Percentiles rank a stretch among this genome's conserved stretches.
Conservation (phyloP, 1,140 invertebrate genomes). For the Drosophila nigrodunni region DNA sequence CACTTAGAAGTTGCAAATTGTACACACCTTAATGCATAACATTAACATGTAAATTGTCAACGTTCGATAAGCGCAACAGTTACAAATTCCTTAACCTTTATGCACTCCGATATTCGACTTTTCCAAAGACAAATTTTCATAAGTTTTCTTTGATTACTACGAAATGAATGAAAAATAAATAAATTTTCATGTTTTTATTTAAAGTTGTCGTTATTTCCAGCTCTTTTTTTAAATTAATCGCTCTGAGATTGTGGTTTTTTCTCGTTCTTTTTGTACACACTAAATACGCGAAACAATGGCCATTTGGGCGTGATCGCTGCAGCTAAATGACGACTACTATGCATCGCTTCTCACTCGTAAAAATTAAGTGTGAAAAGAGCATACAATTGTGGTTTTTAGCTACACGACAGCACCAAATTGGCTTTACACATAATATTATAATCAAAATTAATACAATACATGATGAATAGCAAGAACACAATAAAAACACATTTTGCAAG, state of each 20-base stretch:
- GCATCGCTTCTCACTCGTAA: constrained; percentile 1
- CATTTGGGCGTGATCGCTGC: constrained; percentile 38
- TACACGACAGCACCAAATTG: constrained; percentile 40
- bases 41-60: constrained; percentile 39
- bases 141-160: neutral
- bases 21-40: constrained; percentile 38
- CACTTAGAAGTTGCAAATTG: constrained; percentile 23
- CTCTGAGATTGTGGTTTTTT: constrained; percentile 40
- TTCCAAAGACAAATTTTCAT: neutral
- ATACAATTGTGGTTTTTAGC: constrained; percentile 50
- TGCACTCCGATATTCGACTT: neutral
- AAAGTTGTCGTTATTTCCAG: constrained; percentile 49
- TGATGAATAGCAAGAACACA: constrained; percentile 74
- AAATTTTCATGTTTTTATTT: constrained; percentile 36
- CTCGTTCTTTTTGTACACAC: constrained; percentile 26
- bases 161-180: constrained; percentile 26
- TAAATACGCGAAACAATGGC: constrained; percentile 51
- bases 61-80: constrained; percentile 20
- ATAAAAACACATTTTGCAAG: constrained; percentile 71
- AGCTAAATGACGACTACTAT: constrained; percentile 62
- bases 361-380: constrained; percentile 1
- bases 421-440: constrained; percentile 66
- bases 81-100: constrained; percentile 3
- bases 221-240: constrained; percentile 51
- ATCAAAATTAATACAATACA: constrained; percentile 65